Conservation (phyloP, 2,113 vertebrate genomes). For the Pogonocichla stellata region DNA sequence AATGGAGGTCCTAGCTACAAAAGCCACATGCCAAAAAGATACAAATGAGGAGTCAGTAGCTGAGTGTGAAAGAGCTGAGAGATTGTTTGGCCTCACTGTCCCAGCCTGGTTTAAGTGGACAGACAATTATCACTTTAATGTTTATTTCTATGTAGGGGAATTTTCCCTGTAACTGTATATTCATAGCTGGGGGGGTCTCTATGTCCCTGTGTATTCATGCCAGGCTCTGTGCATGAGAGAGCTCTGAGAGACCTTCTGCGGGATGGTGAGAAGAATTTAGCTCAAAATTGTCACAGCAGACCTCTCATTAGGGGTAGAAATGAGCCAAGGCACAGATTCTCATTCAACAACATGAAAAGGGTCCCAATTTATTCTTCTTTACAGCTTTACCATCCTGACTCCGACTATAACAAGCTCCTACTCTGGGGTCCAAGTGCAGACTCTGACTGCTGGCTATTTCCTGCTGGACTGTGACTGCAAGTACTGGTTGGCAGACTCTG, state of each 20-base stretch:
- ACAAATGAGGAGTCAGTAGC: accelerated
- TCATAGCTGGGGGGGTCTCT: background rate
- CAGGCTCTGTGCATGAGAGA: background rate
- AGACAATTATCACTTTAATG: background rate
- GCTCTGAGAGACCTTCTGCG: background rate
- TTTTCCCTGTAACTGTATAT: background rate
- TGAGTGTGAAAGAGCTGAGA: background rate
- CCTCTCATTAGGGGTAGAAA: no score
- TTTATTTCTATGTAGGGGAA: background rate
- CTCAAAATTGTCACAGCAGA: background rate
- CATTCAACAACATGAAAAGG: no score
- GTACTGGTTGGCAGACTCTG: no score
- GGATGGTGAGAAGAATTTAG: background rate
- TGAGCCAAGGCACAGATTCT: no score
- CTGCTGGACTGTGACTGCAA: no score
- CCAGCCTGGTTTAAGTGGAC: background rate
- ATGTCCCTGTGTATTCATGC: background rate
- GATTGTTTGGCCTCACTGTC: accelerated
- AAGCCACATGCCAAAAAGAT: background rate
- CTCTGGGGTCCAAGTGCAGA: no score
- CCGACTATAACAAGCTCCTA: no score
- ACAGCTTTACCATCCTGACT: no score
- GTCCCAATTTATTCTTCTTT: no score
- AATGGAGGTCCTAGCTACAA: background rate
- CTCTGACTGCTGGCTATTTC: no score